Conservation (phyloP, 2,113 vertebrate species). For the Pterocles orientalis region DNA sequence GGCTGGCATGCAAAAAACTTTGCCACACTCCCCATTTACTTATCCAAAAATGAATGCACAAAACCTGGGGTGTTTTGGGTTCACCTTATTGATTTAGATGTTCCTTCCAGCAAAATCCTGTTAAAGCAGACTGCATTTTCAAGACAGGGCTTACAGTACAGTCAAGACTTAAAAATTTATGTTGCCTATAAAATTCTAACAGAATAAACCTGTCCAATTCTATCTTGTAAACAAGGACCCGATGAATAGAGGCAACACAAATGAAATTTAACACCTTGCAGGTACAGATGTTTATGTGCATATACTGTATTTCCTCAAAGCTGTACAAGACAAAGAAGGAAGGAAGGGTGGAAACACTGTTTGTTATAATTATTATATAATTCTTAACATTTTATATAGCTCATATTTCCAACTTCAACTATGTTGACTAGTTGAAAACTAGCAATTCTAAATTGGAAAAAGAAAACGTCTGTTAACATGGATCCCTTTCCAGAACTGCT, state of each 20-base stretch:
- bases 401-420: background rate
- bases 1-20: conserved; percentile 36
- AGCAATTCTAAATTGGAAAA: background rate
- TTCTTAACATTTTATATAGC: background rate
- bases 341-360: background rate
- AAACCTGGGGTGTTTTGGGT: background rate
- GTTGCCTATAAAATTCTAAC: conserved; percentile 19
- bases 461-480: background rate
- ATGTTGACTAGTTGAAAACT: background rate
- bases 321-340: background rate
- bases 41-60: conserved; percentile 16
- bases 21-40: conserved; percentile 15
- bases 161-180: conserved; percentile 33
- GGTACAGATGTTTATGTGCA: background rate
- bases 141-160: background rate
- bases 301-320: background rate
- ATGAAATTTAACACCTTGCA: background rate
- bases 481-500: background rate
- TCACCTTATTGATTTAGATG: conserved; percentile 42
- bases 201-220: background rate
- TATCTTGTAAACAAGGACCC: background rate
- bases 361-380: background rate
- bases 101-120: conserved; percentile 7
- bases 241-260: background rate
- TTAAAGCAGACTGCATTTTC: conserved; percentile 38